Evolutionary conservation across 2,797 vertebrate genomes (phyloP), one percentile per base, ranked within the genome.

Genomic region (Danionella dracula): DNA sequence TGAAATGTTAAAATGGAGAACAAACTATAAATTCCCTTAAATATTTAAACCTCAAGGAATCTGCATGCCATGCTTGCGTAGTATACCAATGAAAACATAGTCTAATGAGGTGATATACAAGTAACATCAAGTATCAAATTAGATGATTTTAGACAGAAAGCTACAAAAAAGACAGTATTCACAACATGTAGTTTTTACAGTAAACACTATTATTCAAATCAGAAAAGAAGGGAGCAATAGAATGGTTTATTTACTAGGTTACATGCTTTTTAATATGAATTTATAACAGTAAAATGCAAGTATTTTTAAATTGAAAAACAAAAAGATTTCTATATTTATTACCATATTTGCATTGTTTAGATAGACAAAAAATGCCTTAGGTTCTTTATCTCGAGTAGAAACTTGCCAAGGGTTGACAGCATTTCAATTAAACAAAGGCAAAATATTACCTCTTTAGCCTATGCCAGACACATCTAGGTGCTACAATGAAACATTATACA

Each of bases 241-340:
- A 12, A 35, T 54, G 63, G 42, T 56, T 51, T 66, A 73, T 68
- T 66, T 62, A 71, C 73, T 68, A 21, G 32, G 37, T 56, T 31
- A 66, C 42, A 57, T 66, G 65, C 59, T 68, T 64, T 64, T 65
- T 46, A 50, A 62, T 76, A 78, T 68, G 73, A 76, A 78, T n/a
- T n/a, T 78, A 78, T 76, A 78, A 58, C 75, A 69, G 64, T 46
- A 73, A 73, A 70, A 67, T 68, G 50, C 59, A 67, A 59, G 55
- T 54, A 66, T 54, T 63, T 55, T 71, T 37, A 73, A 65, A 57
- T 66, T 68, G 75, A 78, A 78, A n/a, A n/a, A n/a, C n/a, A n/a
- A n/a, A 78, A 73, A 78, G 49, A 73, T 55, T 63, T 50, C 59
- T 31, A 58, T 70, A 67, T 69, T 32, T 54, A 67, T 58, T 53